phyloP scores from a whole-genome alignment of 2,113 vertebrate genomes.

The Elephantulus edwardii region DNA sequence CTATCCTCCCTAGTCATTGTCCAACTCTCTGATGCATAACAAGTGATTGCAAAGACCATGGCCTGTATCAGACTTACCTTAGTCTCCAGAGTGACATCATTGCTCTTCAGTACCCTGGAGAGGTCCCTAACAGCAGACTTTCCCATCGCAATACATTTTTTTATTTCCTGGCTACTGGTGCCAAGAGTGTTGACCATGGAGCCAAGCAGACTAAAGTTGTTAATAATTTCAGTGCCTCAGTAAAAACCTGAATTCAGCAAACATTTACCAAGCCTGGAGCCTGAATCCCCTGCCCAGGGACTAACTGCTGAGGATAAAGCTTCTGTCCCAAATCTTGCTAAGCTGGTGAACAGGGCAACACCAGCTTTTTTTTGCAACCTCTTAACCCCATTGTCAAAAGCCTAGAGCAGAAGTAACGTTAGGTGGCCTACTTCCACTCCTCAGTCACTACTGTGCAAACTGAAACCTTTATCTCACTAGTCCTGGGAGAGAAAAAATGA shows the following conservation, averaged over 20 bases:
- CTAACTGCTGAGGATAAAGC: not conserved
- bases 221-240: not conserved
- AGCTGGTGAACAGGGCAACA: not conserved
- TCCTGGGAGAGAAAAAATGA: not conserved
- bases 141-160: no score
- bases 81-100: no score
- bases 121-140: no score
- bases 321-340: not conserved
- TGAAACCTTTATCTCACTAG: not conserved
- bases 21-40: no score
- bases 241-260: not conserved
- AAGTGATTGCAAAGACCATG: no score
- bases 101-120: no score
- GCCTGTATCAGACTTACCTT: no score
- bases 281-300: not conserved
- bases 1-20: no score
- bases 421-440: not conserved
- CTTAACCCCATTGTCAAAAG: not conserved
- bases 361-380: not conserved
- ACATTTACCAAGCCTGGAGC: not conserved
- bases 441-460: not conserved
- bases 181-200: no score
- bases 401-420: conserved; percentile 9
- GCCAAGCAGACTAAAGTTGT: no score
- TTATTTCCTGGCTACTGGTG: no score